Evolutionary conservation across 2,113 vertebrate species (phyloP).

Genomic region (Stercorarius parasiticus): DNA sequence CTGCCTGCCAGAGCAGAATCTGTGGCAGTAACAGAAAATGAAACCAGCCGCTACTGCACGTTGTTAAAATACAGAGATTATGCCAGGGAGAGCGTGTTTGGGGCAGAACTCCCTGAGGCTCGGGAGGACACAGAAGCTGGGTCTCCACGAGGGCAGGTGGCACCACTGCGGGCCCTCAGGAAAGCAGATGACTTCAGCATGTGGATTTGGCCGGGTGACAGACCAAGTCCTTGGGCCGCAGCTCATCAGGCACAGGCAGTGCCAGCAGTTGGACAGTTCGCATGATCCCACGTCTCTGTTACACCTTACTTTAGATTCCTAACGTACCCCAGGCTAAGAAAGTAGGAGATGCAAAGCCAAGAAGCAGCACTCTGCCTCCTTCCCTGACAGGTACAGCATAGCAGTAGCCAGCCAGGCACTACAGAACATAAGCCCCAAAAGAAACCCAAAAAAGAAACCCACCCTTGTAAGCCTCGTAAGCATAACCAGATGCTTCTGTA

Average conservation of each 20-base stretch:
- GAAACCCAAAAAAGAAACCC: not conserved
- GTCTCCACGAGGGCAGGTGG: not conserved
- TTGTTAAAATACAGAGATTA: not conserved
- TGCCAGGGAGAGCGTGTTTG: not conserved
- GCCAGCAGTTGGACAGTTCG: not conserved
- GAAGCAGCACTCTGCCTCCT: not conserved
- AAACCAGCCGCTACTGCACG: not conserved
- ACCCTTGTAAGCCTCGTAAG: not conserved
- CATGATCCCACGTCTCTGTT: not conserved
- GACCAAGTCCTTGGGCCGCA: accelerated
- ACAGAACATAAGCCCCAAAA: accelerated
- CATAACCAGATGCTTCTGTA: not conserved
- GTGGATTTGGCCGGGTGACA: not conserved
- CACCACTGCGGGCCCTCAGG: not conserved
- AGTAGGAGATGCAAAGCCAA: not conserved
- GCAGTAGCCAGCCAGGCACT: not conserved
- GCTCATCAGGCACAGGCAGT: not conserved
- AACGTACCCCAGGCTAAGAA: not conserved
- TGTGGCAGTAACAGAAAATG: not conserved
- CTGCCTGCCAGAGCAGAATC: no score
- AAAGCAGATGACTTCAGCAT: not conserved
- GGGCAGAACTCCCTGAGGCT: not conserved
- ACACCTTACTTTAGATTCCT: not conserved
- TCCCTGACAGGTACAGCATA: not conserved
- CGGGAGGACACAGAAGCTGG: not conserved